phyloP scores from a whole-genome alignment of 2,888 invertebrate species.

The Sesia apiformis region DNA sequence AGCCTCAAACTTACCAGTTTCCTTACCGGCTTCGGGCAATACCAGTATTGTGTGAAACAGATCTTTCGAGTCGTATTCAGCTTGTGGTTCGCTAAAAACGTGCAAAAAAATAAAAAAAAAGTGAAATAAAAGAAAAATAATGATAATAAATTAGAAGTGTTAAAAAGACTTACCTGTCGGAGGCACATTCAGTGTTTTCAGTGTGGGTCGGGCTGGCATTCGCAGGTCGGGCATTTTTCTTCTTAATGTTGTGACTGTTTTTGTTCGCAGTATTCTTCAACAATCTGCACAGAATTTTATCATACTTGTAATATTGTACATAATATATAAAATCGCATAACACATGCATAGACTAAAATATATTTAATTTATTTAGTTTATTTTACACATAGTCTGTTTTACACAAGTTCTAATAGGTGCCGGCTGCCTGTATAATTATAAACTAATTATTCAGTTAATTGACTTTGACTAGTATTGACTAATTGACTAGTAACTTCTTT shows the following conservation, averaged over 20 bases:
- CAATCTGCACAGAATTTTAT: conserved; percentile 24
- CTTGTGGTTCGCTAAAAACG: conserved; percentile 56
- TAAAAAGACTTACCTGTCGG: conserved; percentile 40
- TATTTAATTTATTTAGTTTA: no score
- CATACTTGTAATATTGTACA: no score
- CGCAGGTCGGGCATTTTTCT: conserved; percentile 35
- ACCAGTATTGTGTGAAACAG: conserved; percentile 59
- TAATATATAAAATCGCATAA: no score
- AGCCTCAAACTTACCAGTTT: conserved; percentile 39
- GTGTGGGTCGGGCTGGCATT: conserved; percentile 45
- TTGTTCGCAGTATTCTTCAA: conserved; percentile 54
- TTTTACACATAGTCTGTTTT: no score
- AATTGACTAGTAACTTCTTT: no score
- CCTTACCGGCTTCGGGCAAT: conserved; percentile 56
- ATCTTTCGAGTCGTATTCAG: conserved; percentile 61
- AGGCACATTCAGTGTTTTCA: conserved; percentile 54
- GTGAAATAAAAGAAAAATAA: conserved; percentile 16
- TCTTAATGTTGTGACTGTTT: conserved; percentile 36
- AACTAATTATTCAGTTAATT: no score
- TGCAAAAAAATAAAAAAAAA: conserved; percentile 17
- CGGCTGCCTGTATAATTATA: no score
- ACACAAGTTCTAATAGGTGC: no score
- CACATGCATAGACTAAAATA: no score
- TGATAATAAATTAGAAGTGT: conserved; percentile 16
- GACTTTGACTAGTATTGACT: no score